Conservation (phyloP, 2,113 vertebrate genomes). For the Lichenostomus cassidix region DNA sequence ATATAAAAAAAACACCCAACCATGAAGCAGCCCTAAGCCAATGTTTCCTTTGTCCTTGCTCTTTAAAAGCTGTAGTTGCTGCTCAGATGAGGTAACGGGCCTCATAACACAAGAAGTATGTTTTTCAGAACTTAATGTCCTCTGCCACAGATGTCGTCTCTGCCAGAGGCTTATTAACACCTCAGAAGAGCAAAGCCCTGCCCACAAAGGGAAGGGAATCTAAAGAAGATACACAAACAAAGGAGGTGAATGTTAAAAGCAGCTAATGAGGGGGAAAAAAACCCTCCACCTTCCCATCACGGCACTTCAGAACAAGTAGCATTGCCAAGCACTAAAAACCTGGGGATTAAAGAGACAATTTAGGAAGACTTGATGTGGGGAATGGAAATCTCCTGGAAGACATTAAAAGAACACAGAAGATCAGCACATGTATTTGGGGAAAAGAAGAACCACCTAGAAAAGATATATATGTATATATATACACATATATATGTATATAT, state of each 20-base stretch:
- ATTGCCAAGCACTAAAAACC: conserved; percentile 62
- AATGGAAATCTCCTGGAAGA: conserved; percentile 64
- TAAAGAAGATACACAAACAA: conserved; percentile 74
- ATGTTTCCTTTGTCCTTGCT: conserved; percentile 68
- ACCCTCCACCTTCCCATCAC: conserved; percentile 55
- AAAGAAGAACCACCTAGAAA: not conserved
- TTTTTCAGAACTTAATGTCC: conserved; percentile 72
- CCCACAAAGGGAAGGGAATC: conserved; percentile 67
- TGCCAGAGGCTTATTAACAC: conserved; percentile 73
- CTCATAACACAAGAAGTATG: conserved; percentile 56
- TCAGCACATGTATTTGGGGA: not conserved
- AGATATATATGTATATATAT: not conserved
- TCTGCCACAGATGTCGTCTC: conserved; percentile 70
- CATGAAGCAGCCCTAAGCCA: conserved; percentile 50
- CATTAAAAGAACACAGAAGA: conserved; percentile 31
- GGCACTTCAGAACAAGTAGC: conserved; percentile 64
- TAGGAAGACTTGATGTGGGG: conserved; percentile 56
- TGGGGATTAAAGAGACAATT: conserved; percentile 69
- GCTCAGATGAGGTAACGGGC: conserved; percentile 61
- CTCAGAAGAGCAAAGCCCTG: conserved; percentile 68
- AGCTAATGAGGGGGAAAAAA: conserved; percentile 63
- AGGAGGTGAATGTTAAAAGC: conserved; percentile 74
- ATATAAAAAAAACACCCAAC: not conserved
- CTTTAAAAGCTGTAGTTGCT: conserved; percentile 56
- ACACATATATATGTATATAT: too few relatives aligned